Percentiles rank a stretch among this genome's conserved stretches.
Evolutionary conservation across 2,797 vertebrate species (phyloP).

Genomic region (Lagocephalus sceleratus): DNA sequence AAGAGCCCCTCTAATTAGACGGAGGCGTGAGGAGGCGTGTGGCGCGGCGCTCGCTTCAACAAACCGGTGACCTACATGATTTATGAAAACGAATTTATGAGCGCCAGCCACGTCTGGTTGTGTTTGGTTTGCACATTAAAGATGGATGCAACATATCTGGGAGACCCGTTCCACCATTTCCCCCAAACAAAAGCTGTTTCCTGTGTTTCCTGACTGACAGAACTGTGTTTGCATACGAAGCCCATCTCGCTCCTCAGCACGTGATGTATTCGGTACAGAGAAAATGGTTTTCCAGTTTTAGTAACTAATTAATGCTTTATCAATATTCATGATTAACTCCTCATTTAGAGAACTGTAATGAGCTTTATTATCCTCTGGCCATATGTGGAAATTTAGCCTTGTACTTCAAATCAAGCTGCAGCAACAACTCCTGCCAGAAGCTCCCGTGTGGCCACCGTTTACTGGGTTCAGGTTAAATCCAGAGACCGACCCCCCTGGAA

Average conservation of each 20-base stretch:
- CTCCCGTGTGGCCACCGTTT: slow-evolving; percentile 3
- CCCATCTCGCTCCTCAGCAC: slow-evolving; percentile 39
- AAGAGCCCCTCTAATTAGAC: slow-evolving; percentile 32
- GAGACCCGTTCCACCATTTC: neutral
- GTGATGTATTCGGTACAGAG: slow-evolving; percentile 73
- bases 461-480: slow-evolving; percentile 24
- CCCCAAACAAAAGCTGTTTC: neutral
- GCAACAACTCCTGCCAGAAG: slow-evolving; percentile 45
- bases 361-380: slow-evolving; percentile 71
- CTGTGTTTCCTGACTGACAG: slow-evolving; percentile 10
- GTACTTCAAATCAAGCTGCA: slow-evolving; percentile 48
- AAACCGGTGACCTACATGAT: slow-evolving; percentile 35
- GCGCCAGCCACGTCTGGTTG: slow-evolving; percentile 3
- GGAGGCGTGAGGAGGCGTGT: slow-evolving; percentile 36
- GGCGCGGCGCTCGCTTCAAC: slow-evolving; percentile 40
- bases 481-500: slow-evolving; percentile 29
- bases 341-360: slow-evolving; percentile 73
- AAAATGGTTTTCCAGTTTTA: slow-evolving; percentile 77
- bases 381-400: slow-evolving; percentile 60
- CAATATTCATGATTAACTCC: slow-evolving; percentile 80
- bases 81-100: slow-evolving; percentile 32
- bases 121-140: slow-evolving; percentile 18
- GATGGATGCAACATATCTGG: neutral
- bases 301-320: slow-evolving; percentile 81
- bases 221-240: slow-evolving; percentile 16